Percentiles rank a stretch among this genome's conserved stretches.
phyloP scores from a whole-genome alignment of 2,113 vertebrate species.

The Callopanchax toddi region DNA sequence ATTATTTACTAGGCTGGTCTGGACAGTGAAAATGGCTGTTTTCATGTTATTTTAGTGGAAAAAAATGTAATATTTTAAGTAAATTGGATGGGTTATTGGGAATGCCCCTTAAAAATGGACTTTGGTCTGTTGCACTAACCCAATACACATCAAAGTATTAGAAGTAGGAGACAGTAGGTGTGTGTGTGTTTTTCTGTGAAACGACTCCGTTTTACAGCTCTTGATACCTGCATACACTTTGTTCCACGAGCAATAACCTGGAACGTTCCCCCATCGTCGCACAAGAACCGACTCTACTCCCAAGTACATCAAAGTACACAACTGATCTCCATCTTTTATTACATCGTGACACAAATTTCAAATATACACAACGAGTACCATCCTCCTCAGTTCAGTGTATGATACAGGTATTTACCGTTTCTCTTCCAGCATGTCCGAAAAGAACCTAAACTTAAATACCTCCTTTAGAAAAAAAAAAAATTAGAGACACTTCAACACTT shows the following conservation, averaged over 20 bases:
- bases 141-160: conserved; percentile 62
- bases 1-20: neutral
- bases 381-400: conserved; percentile 88
- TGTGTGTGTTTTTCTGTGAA: conserved; percentile 40
- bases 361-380: conserved; percentile 96
- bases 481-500: conserved; percentile 88
- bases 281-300: neutral
- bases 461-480: conserved; percentile 84
- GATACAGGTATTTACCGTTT: conserved; percentile 92
- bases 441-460: conserved; percentile 66
- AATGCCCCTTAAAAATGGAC: conserved; percentile 70
- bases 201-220: conserved; percentile 59
- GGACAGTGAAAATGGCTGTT: neutral
- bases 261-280: neutral
- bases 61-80: neutral
- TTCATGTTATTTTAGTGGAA: too few relatives aligned
- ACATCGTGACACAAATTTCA: conserved; percentile 93
- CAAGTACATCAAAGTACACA: conserved; percentile 89
- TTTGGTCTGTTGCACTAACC: conserved; percentile 64
- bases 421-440: conserved; percentile 80
- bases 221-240: conserved; percentile 66
- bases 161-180: neutral
- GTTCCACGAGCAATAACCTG: neutral
- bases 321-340: conserved; percentile 91
- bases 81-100: conserved; percentile 32